Evolutionary conservation across 2,888 invertebrate species (phyloP).

Genomic region (Tinea pellionella): DNA sequence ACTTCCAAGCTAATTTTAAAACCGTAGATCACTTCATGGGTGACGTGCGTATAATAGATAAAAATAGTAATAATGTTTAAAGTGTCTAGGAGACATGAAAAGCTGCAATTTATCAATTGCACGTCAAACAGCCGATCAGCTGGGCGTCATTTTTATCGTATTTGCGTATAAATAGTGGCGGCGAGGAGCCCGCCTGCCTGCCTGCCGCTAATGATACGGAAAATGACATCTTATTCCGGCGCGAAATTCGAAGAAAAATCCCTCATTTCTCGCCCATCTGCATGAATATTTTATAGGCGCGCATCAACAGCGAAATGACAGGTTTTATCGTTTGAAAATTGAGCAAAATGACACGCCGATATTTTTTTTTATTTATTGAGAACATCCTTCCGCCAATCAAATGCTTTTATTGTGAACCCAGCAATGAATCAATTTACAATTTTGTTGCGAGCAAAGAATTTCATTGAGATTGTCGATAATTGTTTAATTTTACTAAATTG

Average conservation of each 20-base stretch:
- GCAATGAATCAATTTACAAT: conserved; percentile 41
- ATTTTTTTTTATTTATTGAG: conserved; percentile 66
- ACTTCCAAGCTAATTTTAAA: too few species aligned
- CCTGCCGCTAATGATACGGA: conserved; percentile 69
- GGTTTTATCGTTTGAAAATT: conserved; percentile 71
- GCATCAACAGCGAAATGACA: conserved; percentile 67
- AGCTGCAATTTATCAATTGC: conserved; percentile 66
- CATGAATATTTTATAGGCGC: conserved; percentile 70
- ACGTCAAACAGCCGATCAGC: conserved; percentile 65
- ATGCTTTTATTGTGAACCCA: conserved; percentile 55
- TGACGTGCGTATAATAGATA: too few species aligned
- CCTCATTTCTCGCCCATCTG: conserved; percentile 63
- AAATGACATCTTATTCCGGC: conserved; percentile 71
- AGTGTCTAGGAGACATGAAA: conserved; percentile 34
- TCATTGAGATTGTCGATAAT: background rate
- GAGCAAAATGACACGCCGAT: conserved; percentile 67
- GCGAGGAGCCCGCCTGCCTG: conserved; percentile 54
- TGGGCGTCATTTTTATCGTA: conserved; percentile 67
- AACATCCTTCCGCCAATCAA: conserved; percentile 70
- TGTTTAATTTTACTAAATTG: background rate
- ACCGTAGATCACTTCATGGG: too few species aligned
- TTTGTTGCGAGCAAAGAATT: background rate
- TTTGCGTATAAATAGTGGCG: conserved; percentile 69
- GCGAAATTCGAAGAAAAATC: conserved; percentile 67
- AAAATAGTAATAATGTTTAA: background rate